Conservation (phyloP, 2,888 invertebrate genomes). For the Brachylomia viminalis region DNA sequence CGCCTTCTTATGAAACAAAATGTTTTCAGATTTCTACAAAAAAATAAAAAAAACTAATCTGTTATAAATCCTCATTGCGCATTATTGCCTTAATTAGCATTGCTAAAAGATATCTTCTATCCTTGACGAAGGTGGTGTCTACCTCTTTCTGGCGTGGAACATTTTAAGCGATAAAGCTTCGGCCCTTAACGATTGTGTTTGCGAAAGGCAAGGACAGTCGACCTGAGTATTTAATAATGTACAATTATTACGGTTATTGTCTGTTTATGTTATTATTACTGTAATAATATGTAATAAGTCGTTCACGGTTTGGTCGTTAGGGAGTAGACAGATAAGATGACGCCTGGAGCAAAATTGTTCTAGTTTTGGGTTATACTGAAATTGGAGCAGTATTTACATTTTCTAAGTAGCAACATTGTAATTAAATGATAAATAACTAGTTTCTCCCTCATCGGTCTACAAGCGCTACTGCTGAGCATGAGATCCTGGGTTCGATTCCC, state of each 20-base stretch:
- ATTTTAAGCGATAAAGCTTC: slow-evolving; percentile 20
- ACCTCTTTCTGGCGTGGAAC: slow-evolving; percentile 26
- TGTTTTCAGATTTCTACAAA: slow-evolving; percentile 1
- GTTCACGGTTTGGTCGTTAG: slow-evolving; percentile 37
- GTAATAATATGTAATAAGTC: slow-evolving; percentile 16
- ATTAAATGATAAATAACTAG: background rate
- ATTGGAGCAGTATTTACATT: background rate
- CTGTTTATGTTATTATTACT: slow-evolving; percentile 26
- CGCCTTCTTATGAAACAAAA: slow-evolving; percentile 1
- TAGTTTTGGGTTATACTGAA: background rate
- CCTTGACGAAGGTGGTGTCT: background rate
- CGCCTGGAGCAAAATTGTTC: background rate
- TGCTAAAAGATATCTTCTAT: slow-evolving; percentile 13
- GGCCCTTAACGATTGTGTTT: slow-evolving; percentile 32
- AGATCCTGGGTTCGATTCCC: no score
- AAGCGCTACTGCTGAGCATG: no score
- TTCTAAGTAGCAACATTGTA: background rate
- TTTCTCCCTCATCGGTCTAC: background rate
- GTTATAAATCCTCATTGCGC: slow-evolving; percentile 41
- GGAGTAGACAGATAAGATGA: background rate
- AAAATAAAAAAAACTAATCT: slow-evolving; percentile 37
- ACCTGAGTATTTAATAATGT: slow-evolving; percentile 38
- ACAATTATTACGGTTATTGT: slow-evolving; percentile 41
- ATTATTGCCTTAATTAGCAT: slow-evolving; percentile 33
- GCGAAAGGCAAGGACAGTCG: slow-evolving; percentile 43